Evolutionary conservation across 2,888 invertebrate species (phyloP), one percentile per base, ranked within the genome.

Genomic region (Xanthia icteritia): DNA sequence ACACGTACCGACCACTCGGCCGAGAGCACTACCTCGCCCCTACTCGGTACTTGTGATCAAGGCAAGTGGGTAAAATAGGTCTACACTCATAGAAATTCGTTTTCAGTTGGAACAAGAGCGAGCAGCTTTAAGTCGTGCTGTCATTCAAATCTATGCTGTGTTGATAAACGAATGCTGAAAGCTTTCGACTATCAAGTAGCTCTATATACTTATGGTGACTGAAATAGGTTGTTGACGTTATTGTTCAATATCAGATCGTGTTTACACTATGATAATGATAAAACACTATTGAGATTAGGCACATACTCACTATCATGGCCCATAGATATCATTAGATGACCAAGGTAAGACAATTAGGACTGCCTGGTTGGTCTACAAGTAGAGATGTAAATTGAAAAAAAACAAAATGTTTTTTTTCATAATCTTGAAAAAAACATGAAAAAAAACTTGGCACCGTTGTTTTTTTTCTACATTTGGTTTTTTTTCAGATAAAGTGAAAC

Each of bases 161-260:
- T 31, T 8, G 60, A 77, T 48, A 63, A 71, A 77, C 17, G n/a
- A 75, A 74, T 42, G 42, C 6, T 63, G 31, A 54, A 66, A 66
- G 60, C 66, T 45, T 60, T 61, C n/a, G 39, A 71, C 56, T 70
- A 31, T 39, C 23, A 51, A 39, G 48, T 78, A 69, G 54, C 5
- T 61, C 2, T 9, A 20, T 8, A 2, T 73, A 17, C 31, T 0
- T 68, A 61, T n/a, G 51, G 17, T 4, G 42, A 65, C 73, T 65
- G 20, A 65, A 79, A 60, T 73, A 60, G 42, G 36, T 73, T 78
- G 42, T 79, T 73, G 79, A 65, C 73, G 79, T 36, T 79, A 72
- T 79, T 51, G 73, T 36, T 51, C 64, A 27, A 58, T 79, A 79
- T 27, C 64, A 31, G 73, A 60, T 73, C 23, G 5, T 74, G 67